Base-by-base conservation (phyloP, 1,140 invertebrate genomes). In the Vollenhovia emeryi region DNA sequence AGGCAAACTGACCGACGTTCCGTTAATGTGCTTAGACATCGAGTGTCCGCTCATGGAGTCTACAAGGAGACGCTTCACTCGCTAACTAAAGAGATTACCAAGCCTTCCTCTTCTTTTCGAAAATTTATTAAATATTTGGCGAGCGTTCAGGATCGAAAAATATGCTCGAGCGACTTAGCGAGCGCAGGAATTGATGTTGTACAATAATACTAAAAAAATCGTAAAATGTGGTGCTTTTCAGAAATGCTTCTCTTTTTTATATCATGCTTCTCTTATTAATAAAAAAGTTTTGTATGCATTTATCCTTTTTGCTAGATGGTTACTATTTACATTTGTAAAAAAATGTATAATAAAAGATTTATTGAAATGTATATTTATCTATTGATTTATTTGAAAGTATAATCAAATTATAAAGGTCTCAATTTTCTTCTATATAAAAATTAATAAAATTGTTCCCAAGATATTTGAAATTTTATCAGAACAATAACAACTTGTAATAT, bases 111-210 rank as follows among this genome's bases (percentile, higher is more conserved):
- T 52, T 78, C 64, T 73, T 40, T 62, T 66, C 21, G 13, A 68
- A 87, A 71, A 80, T 71, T 59, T 45, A 45, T 74, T 71, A 85
- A 79, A 87, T 87, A 85, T 88, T 85, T 79, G 27, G 36, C 7
- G 43, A 50, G 13, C 66, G 27, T 27, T 76, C 30, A 40, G 59
- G 36, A 3, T 21, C 27, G 15, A 36, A 59, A 55, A 88, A 85
- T 27, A 45, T 69, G 45, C 52, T 15, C 1, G 4, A 27, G 7
- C 15, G 45, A 50, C 27, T 40, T 36, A 52, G 9, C n/a, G 6
- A 27, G n/a, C 21, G 11, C 18, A 50, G 40, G 13, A 76, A 75
- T 33, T 52, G 43, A 75, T 45, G 59, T 64, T 18, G 36, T 50
- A 50, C 24, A 68, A 68, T 18, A 48, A 0, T 4, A 66, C 13